These are phyloP conservation scores for Blastobasis adustella DNA, from an alignment of 2,888 invertebrate genomes.

Conservation along the genomic window DNA sequence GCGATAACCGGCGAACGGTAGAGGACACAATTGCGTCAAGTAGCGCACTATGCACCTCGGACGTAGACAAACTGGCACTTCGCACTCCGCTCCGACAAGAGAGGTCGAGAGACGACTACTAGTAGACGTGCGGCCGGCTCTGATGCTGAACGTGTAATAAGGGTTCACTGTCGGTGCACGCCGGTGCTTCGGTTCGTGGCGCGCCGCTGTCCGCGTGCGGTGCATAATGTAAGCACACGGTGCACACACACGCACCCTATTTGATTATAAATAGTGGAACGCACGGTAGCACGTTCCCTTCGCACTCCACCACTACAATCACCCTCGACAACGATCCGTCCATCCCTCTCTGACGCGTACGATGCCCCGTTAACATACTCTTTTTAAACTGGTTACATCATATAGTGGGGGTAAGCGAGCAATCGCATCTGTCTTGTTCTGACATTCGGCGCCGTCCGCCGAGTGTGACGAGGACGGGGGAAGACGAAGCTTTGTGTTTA, in stretches of 20 bases:
- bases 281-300: constrained; percentile 74
- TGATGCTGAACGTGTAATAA: constrained; percentile 70
- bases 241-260: constrained; percentile 55
- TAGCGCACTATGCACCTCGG: constrained; percentile 63
- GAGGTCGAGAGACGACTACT: constrained; percentile 60
- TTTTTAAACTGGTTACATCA: constrained; percentile 62
- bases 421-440: constrained; percentile 44
- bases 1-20: constrained; percentile 56
- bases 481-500: constrained; percentile 35
- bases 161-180: constrained; percentile 72
- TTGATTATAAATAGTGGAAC: constrained; percentile 74
- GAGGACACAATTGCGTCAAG: constrained; percentile 66
- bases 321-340: constrained; percentile 46
- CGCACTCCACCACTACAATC: constrained; percentile 65
- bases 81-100: constrained; percentile 59
- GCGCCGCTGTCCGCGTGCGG: constrained; percentile 47
- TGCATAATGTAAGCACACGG: constrained; percentile 64
- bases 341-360: constrained; percentile 36
- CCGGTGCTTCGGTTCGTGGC: constrained; percentile 60
- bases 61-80: constrained; percentile 67
- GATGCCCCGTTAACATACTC: constrained; percentile 22
- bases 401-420: constrained; percentile 36
- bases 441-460: constrained; percentile 21
- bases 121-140: constrained; percentile 64
- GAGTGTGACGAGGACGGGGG: constrained; percentile 37